A percentile compares a stretch with the other conserved stretches of the same genome.
Evolutionary conservation across 2,888 invertebrate species (phyloP).

Genomic region (Bhutanitis thaidina): DNA sequence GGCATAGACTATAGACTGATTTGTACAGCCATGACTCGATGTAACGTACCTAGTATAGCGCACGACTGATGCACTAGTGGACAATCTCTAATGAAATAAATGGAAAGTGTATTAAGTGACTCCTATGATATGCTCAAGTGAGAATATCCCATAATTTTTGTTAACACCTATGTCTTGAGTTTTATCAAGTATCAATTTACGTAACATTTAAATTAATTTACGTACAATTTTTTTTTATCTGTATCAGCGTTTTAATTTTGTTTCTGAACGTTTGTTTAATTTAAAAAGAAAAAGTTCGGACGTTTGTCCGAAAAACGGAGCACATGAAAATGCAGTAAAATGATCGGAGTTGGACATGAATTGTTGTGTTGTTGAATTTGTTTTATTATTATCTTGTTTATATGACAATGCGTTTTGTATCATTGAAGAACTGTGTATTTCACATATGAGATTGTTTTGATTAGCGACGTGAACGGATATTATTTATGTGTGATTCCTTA

Average conservation of each 20-base stretch:
- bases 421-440: constrained; percentile 46
- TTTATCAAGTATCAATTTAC: background rate
- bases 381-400: constrained; percentile 62
- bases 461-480: constrained; percentile 61
- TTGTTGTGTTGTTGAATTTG: constrained; percentile 74
- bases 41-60: constrained; percentile 43
- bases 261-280: background rate
- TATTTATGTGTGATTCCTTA: constrained; percentile 78
- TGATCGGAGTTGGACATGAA: constrained; percentile 25
- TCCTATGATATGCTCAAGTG: background rate
- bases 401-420: constrained; percentile 56
- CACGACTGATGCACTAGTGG: constrained; percentile 40
- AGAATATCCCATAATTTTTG: background rate
- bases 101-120: constrained; percentile 20
- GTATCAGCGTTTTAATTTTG: background rate
- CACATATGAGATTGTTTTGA: constrained; percentile 67
- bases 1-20: constrained; percentile 69
- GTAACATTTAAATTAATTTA: too few relatives aligned
- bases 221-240: background rate
- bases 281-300: background rate
- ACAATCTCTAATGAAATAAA: constrained; percentile 43
- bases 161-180: background rate
- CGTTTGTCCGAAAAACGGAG: background rate
- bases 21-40: constrained; percentile 68
- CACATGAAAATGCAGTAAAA: constrained; percentile 6